Conservation (phyloP, 2,113 vertebrate genomes). For the Budorcas taxicolor region DNA sequence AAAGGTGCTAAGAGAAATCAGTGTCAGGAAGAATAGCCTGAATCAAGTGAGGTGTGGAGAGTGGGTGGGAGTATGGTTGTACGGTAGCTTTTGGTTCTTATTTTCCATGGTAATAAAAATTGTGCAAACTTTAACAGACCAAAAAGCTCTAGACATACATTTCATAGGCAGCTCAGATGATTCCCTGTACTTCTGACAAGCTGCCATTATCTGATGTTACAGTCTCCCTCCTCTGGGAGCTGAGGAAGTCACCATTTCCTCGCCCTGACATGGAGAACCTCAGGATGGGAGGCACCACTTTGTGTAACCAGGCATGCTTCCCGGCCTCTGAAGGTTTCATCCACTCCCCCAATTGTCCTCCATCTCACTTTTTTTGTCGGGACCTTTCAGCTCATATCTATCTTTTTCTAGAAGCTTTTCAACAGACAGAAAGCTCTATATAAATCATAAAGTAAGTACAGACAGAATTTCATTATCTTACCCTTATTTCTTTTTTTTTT, state of each 20-base stretch:
- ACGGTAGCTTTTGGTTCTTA: neutral
- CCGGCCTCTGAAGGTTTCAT: neutral
- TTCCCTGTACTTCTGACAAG: neutral
- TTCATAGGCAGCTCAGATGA: neutral
- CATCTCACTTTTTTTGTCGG: neutral
- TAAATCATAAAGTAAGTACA: neutral
- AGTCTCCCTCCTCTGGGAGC: neutral
- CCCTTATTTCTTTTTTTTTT: neutral
- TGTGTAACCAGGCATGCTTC: neutral
- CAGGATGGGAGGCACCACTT: fast-evolving
- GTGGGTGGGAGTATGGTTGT: neutral
- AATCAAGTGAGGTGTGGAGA: neutral
- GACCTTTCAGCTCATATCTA: neutral
- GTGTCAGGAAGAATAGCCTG: neutral
- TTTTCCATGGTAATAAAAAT: neutral
- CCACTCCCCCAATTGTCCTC: neutral
- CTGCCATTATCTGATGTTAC: neutral
- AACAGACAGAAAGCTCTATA: neutral
- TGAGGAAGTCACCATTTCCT: neutral
- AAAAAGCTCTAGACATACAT: neutral
- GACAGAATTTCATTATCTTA: neutral
- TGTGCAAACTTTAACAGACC: neutral
- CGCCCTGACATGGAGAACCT: neutral
- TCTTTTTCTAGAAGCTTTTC: neutral
- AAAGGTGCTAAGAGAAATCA: neutral